Conservation (phyloP, 1,140 invertebrate species). For the Procambarus clarkii region DNA sequence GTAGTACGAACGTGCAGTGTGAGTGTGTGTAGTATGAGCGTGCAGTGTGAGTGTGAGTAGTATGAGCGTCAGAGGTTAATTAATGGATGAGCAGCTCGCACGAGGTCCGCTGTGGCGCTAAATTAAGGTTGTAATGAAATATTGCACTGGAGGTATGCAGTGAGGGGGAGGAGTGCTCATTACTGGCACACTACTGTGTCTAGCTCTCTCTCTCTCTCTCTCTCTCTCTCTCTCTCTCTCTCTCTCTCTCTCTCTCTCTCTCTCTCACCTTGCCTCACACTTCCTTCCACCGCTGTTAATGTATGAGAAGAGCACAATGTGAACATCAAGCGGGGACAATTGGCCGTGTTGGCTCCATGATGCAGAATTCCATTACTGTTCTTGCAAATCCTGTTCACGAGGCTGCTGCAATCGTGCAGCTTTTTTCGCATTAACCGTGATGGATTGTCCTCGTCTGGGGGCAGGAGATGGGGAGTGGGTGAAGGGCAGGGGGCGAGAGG, state of each 20-base stretch:
- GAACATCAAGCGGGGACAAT: neutral
- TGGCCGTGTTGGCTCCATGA: neutral
- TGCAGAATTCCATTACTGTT: slow-evolving; percentile 26
- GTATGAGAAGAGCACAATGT: too few relatives aligned
- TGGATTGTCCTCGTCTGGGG: neutral
- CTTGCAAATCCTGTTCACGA: slow-evolving; percentile 40
- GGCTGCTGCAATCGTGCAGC: neutral
- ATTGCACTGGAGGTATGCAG: neutral
- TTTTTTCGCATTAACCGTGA: slow-evolving; percentile 22
- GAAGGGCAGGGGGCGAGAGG: neutral
- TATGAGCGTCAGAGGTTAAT: too few relatives aligned
- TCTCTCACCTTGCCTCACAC: too few relatives aligned
- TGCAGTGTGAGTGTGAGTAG: too few relatives aligned
- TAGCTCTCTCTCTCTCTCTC: too few relatives aligned
- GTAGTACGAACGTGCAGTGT: too few relatives aligned
- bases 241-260: too few relatives aligned
- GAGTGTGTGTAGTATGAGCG: too few relatives aligned
- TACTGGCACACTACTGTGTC: too few relatives aligned
- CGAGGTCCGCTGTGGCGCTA: neutral
- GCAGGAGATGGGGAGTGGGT: neutral
- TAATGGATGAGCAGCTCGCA: neutral
- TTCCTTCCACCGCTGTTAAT: too few relatives aligned
- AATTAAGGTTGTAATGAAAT: slow-evolving; percentile 5
- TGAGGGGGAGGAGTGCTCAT: too few relatives aligned
- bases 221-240: too few relatives aligned